A percentile compares a stretch with the other conserved stretches of the same genome.
These are phyloP conservation scores for Sebastes nivosus DNA, from an alignment of 2,797 vertebrate species.

Conservation along the genomic window DNA sequence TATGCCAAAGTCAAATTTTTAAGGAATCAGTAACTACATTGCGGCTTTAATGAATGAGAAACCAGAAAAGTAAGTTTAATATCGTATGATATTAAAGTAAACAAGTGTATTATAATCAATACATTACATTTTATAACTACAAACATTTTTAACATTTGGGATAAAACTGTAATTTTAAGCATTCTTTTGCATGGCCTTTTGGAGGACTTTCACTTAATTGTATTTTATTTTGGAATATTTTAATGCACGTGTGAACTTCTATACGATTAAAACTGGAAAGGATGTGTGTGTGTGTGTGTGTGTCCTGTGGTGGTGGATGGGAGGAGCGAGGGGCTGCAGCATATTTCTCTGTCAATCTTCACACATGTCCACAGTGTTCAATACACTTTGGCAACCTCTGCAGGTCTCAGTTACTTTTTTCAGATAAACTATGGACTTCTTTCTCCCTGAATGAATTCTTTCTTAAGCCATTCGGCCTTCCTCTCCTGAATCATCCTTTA, in stretches of 20 bases:
- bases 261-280: not conserved
- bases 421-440: conserved; percentile 75
- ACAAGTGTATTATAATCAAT: not conserved
- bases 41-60: not conserved
- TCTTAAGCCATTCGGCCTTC: conserved; percentile 80
- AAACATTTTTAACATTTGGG: not conserved
- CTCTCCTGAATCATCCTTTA: conserved; percentile 85
- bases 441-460: conserved; percentile 81
- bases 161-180: not conserved
- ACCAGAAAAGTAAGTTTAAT: not conserved
- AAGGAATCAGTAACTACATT: not conserved
- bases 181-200: not conserved
- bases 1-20: not conserved
- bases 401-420: conserved; percentile 75
- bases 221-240: not conserved
- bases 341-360: conserved; percentile 67
- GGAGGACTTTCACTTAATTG: not conserved
- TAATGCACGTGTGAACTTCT: not conserved
- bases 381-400: conserved; percentile 68
- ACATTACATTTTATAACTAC: not conserved
- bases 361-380: conserved; percentile 68
- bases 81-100: too few species aligned
- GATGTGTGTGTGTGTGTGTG: not conserved
- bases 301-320: not conserved
- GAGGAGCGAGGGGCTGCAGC: not conserved